Conservation (phyloP, 1,140 invertebrate species). For the Rhysida immarginata region DNA sequence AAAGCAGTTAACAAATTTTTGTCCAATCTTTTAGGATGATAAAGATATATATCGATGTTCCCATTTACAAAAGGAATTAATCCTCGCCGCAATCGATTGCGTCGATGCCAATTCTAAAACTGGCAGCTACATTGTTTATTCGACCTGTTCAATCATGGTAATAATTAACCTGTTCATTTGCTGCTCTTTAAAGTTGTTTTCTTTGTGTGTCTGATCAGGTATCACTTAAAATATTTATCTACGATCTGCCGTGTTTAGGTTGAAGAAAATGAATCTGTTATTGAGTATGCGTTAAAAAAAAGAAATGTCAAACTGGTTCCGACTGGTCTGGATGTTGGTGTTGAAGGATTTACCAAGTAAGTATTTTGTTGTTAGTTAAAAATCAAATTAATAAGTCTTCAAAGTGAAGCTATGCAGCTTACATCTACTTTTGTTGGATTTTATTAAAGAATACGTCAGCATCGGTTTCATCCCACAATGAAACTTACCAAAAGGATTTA, state of each 20-base stretch:
- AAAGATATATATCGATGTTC: slow-evolving; percentile 82
- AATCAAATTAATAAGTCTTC: no score
- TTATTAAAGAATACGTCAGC: slow-evolving; percentile 41
- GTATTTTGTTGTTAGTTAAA: no score
- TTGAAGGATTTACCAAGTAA: slow-evolving; percentile 80
- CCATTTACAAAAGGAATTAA: slow-evolving; percentile 79
- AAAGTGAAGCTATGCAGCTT: no score
- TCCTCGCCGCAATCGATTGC: slow-evolving; percentile 92
- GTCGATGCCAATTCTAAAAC: slow-evolving; percentile 78
- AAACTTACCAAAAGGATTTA: slow-evolving; percentile 84
- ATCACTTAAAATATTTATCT: no score
- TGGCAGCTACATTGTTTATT: slow-evolving; percentile 94
- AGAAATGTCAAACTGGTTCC: slow-evolving; percentile 81
- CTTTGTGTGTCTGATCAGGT: no score
- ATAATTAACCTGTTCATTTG: no score
- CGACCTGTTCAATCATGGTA: slow-evolving; percentile 90
- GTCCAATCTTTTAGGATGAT: slow-evolving; percentile 43
- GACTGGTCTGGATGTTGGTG: slow-evolving; percentile 88
- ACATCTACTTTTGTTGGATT: slow-evolving; percentile 8
- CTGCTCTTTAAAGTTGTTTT: no score
- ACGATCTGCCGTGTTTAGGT: slow-evolving; percentile 45
- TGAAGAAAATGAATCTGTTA: slow-evolving; percentile 96
- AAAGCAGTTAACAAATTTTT: no score
- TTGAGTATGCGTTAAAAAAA: slow-evolving; percentile 90
- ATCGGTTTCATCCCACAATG: slow-evolving; percentile 74